Evolutionary conservation across 2,888 invertebrate genomes (phyloP), one percentile per base, ranked within the genome.

Genomic region (Oxyscelio sp.): DNA sequence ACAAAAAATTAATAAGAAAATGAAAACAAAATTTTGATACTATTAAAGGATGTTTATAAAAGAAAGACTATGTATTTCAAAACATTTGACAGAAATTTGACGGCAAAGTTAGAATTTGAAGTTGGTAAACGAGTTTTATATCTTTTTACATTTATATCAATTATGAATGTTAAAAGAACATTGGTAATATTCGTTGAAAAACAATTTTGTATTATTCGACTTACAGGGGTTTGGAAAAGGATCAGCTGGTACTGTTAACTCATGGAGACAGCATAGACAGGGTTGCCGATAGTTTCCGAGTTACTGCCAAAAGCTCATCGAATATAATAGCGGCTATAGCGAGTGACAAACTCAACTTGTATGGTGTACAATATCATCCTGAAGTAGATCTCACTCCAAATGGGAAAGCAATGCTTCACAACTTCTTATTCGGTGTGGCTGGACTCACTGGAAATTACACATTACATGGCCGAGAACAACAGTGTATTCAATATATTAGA

Each of bases 281-380:
- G 92, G 96, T 99, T 24, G 99, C 99, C 31, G 97, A 98, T 58
- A 96, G 96, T 87, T 98, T 99, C 94, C 97, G 97, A 91, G 95
- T 97, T 19, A 97, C 98, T 74, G 99, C 98, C 43, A 97, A 96
- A 93, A 80, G 79, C 22, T 98, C 98, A 50, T 96, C 96, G 91
- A 96, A 97, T 88, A 96, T 98, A 93, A 96, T 98, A 88, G 97
- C 98, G 11, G 99, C 97, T 74, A 97, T 99, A 91, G 97, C 97
- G 91, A 98, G 98, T 95, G 99, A 99, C 92, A 97, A 97, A 93
- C 95, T 97, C 94, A 96, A 97, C 70, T 96, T 99, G 78, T 99
- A 98, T 93, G 99, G 99, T 27, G 97, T 99, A 84, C 99, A 99
- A 95, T 99, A 99, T 95, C 99, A 99, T 94, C 99, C 99, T 0